phyloP scores from a whole-genome alignment of 2,888 invertebrate species.

The Conistra vaccinii region DNA sequence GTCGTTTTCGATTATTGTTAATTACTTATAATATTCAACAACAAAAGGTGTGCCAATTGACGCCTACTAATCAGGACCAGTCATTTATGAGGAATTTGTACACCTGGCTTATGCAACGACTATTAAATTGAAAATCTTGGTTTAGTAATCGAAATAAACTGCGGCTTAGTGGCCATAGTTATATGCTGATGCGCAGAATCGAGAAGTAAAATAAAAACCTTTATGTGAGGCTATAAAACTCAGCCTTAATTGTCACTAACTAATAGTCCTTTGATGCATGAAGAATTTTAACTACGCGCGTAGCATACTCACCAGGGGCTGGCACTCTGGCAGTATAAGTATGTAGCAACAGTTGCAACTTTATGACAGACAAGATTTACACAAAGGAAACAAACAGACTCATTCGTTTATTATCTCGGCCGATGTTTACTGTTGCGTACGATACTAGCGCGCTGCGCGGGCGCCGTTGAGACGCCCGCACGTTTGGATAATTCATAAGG shows the following conservation, averaged over 20 bases:
- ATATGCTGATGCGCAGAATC: slow-evolving; percentile 25
- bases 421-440: slow-evolving; percentile 79
- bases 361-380: slow-evolving; percentile 76
- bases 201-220: slow-evolving; percentile 45
- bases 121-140: slow-evolving; percentile 11
- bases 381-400: slow-evolving; percentile 76
- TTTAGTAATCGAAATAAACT: slow-evolving; percentile 8
- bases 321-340: slow-evolving; percentile 41
- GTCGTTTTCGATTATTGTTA: slow-evolving; percentile 45
- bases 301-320: slow-evolving; percentile 47
- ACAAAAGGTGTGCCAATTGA: slow-evolving; percentile 43
- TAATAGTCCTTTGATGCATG: slow-evolving; percentile 51
- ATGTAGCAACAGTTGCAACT: slow-evolving; percentile 72
- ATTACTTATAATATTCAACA: slow-evolving; percentile 46
- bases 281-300: slow-evolving; percentile 52
- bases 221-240: slow-evolving; percentile 49
- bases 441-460: slow-evolving; percentile 70
- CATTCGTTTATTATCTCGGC: slow-evolving; percentile 80
- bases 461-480: slow-evolving; percentile 83
- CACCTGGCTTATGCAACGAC: slow-evolving; percentile 22
- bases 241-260: slow-evolving; percentile 58
- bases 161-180: slow-evolving; percentile 15
- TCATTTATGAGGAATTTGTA: slow-evolving; percentile 36
- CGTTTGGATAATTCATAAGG: slow-evolving; percentile 89
- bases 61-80: slow-evolving; percentile 41